Percentiles rank a stretch among this genome's conserved stretches.
These are phyloP conservation scores for Melanotaenia pygmaea DNA, from an alignment of 2,797 vertebrate species.

Conservation along the genomic window DNA sequence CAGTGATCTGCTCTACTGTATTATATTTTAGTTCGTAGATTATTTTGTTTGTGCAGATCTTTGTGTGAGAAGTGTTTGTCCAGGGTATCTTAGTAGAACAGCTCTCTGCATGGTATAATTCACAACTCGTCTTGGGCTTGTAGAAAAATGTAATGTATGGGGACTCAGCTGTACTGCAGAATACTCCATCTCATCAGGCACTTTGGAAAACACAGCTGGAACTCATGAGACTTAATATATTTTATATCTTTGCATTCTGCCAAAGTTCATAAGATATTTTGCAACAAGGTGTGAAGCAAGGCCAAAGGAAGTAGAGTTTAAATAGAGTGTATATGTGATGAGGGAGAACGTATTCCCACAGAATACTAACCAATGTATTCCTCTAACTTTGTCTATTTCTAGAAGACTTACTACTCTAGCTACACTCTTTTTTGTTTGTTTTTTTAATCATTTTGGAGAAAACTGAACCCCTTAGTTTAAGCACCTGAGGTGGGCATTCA, in stretches of 20 bases:
- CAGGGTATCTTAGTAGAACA: constrained; percentile 39
- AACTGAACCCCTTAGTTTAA: not conserved
- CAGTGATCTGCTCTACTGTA: constrained; percentile 60
- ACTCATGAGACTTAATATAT: constrained; percentile 55
- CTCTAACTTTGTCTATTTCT: not conserved
- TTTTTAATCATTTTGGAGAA: too few species aligned
- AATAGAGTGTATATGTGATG: constrained; percentile 8
- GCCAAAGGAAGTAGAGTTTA: constrained; percentile 48
- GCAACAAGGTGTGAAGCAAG: constrained; percentile 28
- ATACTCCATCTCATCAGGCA: constrained; percentile 46
- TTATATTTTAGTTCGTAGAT: constrained; percentile 63
- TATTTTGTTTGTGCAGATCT: constrained; percentile 56
- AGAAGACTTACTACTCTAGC: not conserved
- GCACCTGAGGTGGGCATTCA: constrained; percentile 5
- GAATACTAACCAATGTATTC: constrained; percentile 45
- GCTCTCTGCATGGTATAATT: constrained; percentile 39
- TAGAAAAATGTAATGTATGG: constrained; percentile 35
- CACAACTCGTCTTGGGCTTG: constrained; percentile 45
- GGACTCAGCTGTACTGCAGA: constrained; percentile 33
- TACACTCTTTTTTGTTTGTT: not conserved
- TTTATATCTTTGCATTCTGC: constrained; percentile 65
- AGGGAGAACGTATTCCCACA: constrained; percentile 9
- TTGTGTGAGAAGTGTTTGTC: constrained; percentile 52
- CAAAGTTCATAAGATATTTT: constrained; percentile 64
- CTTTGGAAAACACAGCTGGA: constrained; percentile 55